Percentiles rank a stretch among this genome's conserved stretches.
Evolutionary conservation across 1,140 invertebrate species (phyloP).

Genomic region (Mizuhopecten yessoensis): DNA sequence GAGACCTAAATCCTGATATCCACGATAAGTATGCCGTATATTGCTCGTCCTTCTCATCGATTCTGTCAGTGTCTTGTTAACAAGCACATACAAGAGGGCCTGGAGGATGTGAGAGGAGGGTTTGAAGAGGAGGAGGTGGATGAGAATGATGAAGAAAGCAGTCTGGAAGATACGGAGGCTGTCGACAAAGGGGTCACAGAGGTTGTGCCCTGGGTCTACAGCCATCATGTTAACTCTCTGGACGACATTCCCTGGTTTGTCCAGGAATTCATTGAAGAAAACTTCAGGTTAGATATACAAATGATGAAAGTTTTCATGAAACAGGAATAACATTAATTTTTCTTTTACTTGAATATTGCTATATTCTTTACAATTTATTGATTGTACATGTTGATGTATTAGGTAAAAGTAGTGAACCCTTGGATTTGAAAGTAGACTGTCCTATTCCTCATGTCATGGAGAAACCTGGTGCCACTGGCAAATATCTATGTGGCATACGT

Average conservation of each 20-base stretch:
- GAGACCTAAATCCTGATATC: background rate
- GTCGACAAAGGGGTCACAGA: background rate
- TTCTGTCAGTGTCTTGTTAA: constrained; percentile 17
- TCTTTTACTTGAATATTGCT: too few relatives aligned
- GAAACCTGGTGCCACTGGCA: too few relatives aligned
- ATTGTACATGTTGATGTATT: too few relatives aligned
- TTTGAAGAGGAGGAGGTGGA: background rate
- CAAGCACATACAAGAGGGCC: background rate
- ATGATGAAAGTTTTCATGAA: background rate
- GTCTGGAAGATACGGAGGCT: background rate
- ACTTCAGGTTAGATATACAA: background rate
- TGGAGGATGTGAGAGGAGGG: background rate
- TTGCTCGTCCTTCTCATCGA: background rate
- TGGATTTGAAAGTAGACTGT: too few relatives aligned
- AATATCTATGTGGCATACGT: too few relatives aligned
- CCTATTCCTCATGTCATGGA: too few relatives aligned
- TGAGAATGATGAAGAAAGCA: background rate
- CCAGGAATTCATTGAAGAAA: constrained; percentile 13
- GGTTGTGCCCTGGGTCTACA: background rate
- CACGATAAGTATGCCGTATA: background rate
- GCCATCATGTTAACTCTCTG: background rate
- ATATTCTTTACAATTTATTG: too few relatives aligned
- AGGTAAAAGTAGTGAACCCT: too few relatives aligned
- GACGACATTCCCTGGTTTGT: background rate
- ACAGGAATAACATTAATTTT: too few relatives aligned